Evolutionary conservation across 2,797 vertebrate genomes (phyloP), one percentile per base, ranked within the genome.

Genomic region (Falco naumanni): DNA sequence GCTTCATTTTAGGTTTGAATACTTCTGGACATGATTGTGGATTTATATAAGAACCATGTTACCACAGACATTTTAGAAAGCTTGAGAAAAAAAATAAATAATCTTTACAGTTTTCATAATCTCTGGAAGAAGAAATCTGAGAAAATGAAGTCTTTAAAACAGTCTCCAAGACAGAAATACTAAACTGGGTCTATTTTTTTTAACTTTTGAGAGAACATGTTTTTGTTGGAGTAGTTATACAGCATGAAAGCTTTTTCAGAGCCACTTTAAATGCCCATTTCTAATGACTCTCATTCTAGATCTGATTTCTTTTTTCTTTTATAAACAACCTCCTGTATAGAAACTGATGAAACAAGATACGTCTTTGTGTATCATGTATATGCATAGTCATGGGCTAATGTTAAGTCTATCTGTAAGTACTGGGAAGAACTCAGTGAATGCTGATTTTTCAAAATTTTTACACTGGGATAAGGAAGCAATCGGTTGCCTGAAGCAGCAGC

Each of bases 1-100:
- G 50, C 41, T 93, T 95, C 75, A 47, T 85, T 91, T 94, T 93
- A 94, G 53, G 29, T 71, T 89, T 91, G 81, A 74, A 84, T 96
- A 75, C 33, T 91, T 94, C 41, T 84, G 87, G 53, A 71, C 50
- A 80, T 74, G 76, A 59, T 57, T 92, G 77, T 83, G 76, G 69
- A 93, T 94, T 96, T 91, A 63, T 78, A 87, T 26, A 68, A 92
- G 76, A 77, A 31, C 31, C 25, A 9, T 43, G 53, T 89, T 85
- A 83, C 91, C 72, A 68, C 84, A 95, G 76, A 74, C 33, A 61
- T 89, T 91, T 96, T 83, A 84, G 71, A 61, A 89, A 81, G 57
- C 69, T 64, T 84, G 82, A 84, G n/a, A 15, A 56, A 64, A 53
- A 28, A 69, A 77, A 70, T 10, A 84, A 64, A 51, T 9, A 70